Conservation (phyloP, 2,113 vertebrate species). For the Xenus cinereus region DNA sequence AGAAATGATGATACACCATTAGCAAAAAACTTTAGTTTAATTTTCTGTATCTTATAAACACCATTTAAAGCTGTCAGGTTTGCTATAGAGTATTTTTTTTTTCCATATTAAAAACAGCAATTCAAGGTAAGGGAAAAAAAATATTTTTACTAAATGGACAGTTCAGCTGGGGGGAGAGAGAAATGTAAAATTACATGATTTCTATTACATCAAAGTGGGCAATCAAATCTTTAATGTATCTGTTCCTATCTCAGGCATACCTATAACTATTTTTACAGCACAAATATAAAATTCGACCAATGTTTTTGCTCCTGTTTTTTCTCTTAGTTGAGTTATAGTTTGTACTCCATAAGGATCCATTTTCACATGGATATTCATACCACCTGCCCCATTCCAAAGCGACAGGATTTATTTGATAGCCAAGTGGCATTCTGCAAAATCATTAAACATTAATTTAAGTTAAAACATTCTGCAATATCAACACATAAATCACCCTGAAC, state of each 20-base stretch:
- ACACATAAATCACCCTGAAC: neutral
- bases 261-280: neutral
- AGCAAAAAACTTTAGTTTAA: neutral
- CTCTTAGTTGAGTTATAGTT: neutral
- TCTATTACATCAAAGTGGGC: neutral
- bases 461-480: conserved; percentile 2
- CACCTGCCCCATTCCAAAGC: neutral
- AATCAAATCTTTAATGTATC: neutral
- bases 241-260: neutral
- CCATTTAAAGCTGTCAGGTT: neutral
- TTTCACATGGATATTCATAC: neutral
- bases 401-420: neutral
- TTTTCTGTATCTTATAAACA: neutral
- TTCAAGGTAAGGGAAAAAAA: neutral
- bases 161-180: neutral
- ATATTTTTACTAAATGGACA: neutral
- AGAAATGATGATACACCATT: neutral
- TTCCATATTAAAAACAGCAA: neutral
- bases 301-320: neutral
- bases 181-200: neutral
- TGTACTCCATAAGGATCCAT: neutral
- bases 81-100: neutral
- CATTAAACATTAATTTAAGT: neutral
- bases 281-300: neutral
- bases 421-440: neutral